Conservation (phyloP, 2,888 invertebrate species). For the Thymelicus sylvestris region DNA sequence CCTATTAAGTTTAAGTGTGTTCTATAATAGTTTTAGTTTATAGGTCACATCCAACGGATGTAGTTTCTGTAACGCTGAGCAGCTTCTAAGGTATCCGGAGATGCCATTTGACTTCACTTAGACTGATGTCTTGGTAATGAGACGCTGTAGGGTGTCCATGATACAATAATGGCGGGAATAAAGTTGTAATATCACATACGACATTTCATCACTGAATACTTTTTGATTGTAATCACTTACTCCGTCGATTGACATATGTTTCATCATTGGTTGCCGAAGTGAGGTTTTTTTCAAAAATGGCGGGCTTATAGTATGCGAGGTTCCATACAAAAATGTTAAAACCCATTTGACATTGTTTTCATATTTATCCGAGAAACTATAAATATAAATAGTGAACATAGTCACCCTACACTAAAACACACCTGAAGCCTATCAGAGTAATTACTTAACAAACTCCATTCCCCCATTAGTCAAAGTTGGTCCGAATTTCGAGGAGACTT, state of each 20-base stretch:
- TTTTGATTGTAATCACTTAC: too few relatives aligned
- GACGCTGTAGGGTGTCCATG: neutral
- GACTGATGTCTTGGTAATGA: slow-evolving; percentile 8
- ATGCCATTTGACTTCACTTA: slow-evolving; percentile 9
- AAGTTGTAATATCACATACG: neutral
- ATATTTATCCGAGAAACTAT: too few relatives aligned
- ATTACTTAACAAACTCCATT: slow-evolving; percentile 41
- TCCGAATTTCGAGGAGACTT: slow-evolving; percentile 19
- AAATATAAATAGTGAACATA: neutral
- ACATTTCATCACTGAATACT: too few relatives aligned
- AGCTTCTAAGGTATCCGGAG: neutral
- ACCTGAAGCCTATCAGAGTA: slow-evolving; percentile 43
- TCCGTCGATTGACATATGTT: too few relatives aligned
- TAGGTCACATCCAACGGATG: neutral
- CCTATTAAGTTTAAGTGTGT: neutral
- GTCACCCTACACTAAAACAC: slow-evolving; percentile 36
- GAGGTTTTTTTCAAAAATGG: too few relatives aligned
- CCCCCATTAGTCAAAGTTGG: slow-evolving; percentile 20
- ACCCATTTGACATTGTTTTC: too few relatives aligned
- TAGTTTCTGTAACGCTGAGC: neutral
- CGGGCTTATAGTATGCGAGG: too few relatives aligned
- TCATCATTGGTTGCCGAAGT: too few relatives aligned
- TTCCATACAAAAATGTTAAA: too few relatives aligned
- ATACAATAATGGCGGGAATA: too few relatives aligned
- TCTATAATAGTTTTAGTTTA: neutral